phyloP scores from a whole-genome alignment of 2,797 vertebrate genomes.

The Anomalospiza imberbis region DNA sequence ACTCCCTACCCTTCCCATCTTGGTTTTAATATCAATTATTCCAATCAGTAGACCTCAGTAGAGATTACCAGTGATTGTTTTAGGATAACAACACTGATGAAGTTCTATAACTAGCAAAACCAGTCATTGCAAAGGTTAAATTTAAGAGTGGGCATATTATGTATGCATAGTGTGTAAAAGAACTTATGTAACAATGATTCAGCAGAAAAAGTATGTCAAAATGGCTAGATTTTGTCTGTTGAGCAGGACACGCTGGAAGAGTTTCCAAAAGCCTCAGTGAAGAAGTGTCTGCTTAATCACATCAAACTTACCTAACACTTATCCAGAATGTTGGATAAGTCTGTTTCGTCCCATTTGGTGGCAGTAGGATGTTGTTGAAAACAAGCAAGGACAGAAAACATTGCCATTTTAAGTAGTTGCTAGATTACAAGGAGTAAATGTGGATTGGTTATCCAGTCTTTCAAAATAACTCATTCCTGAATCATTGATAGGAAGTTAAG shows the following conservation, averaged over 20 bases:
- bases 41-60: background rate
- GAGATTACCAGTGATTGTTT: background rate
- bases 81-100: background rate
- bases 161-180: background rate
- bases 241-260: rapidly evolving
- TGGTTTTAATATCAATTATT: background rate
- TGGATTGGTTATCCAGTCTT: background rate
- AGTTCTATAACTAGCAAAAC: background rate
- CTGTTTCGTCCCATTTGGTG: background rate
- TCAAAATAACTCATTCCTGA: background rate
- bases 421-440: background rate
- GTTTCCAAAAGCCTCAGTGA: background rate
- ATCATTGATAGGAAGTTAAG: background rate
- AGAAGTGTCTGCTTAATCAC: background rate
- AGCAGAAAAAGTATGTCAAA: background rate
- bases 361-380: background rate
- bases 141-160: background rate
- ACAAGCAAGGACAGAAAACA: background rate
- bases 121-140: background rate
- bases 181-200: background rate
- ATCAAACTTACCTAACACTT: background rate
- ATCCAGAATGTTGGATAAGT: background rate
- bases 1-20: background rate
- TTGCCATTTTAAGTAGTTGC: background rate
- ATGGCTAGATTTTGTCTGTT: background rate